Evolutionary conservation across 2,797 vertebrate species (phyloP).

Genomic region (Falco concolor): DNA sequence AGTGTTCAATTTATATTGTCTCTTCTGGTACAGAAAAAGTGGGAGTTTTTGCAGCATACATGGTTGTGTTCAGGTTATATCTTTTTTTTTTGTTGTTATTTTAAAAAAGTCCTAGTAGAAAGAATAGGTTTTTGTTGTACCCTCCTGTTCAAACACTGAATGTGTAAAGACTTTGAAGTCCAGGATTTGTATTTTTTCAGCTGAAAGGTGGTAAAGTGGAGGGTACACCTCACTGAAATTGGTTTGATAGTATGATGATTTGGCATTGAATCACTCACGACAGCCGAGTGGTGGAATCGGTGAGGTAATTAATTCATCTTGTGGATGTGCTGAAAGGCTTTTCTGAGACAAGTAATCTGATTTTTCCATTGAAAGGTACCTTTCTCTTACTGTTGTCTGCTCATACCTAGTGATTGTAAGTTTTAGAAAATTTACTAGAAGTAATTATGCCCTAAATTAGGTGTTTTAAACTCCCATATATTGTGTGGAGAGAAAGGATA

Average conservation of each 20-base stretch:
- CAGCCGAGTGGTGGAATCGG: not conserved
- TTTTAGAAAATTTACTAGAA: not conserved
- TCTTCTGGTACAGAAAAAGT: not conserved
- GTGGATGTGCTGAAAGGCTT: not conserved
- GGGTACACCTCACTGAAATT: not conserved
- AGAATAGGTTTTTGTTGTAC: not conserved
- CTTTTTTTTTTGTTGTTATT: not conserved
- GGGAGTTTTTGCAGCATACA: not conserved
- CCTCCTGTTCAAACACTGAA: not conserved
- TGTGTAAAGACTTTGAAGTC: not conserved
- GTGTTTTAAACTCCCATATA: not conserved
- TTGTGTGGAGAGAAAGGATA: not conserved
- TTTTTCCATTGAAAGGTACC: not conserved
- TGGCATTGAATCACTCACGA: not conserved
- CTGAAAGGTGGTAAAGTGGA: not conserved
- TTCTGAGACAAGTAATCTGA: not conserved
- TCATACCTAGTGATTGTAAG: not conserved
- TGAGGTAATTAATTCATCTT: not conserved
- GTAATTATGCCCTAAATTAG: not conserved
- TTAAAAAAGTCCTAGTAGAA: not conserved
- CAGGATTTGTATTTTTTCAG: not conserved
- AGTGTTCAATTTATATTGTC: not conserved
- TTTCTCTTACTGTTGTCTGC: not conserved
- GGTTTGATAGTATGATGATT: not conserved
- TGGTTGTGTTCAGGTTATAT: not conserved